A percentile compares a stretch with the other conserved stretches of the same genome.
Conservation (phyloP, 2,113 vertebrate genomes). For the Microcebus griseorufus region DNA sequence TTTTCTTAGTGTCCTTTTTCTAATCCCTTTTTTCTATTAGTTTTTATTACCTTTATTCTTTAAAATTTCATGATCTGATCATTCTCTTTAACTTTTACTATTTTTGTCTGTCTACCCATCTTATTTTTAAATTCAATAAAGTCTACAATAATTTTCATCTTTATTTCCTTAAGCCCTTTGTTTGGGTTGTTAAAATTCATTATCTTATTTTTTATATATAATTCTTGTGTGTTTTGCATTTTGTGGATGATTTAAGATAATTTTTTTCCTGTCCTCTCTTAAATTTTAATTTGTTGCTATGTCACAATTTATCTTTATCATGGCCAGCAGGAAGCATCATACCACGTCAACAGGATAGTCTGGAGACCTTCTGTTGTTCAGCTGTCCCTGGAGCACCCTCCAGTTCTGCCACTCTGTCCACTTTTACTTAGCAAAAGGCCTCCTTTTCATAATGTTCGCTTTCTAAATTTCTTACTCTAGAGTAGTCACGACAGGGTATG, state of each 20-base stretch:
- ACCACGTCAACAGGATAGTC: neutral
- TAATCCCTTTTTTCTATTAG: neutral
- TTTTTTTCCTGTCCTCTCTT: neutral
- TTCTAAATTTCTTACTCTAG: neutral
- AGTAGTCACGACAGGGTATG: neutral
- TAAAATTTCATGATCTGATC: neutral
- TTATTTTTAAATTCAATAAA: neutral
- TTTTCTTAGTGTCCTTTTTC: neutral
- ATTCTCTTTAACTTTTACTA: neutral
- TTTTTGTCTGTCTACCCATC: neutral
- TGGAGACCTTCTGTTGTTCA: neutral
- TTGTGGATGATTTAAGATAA: neutral
- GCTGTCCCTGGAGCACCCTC: neutral
- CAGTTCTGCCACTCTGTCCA: neutral
- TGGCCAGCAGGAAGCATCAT: neutral
- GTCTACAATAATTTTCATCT: neutral
- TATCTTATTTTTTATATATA: neutral
- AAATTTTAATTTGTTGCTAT: neutral
- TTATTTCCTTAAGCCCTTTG: slow-evolving; percentile 3
- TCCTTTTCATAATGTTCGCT: neutral
- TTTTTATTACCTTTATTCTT: neutral
- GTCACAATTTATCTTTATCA: neutral
- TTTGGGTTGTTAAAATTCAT: neutral
- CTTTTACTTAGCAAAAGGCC: neutral
- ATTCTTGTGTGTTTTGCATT: neutral